Percentiles rank a stretch among this genome's conserved stretches.
Conservation (phyloP, 2,888 invertebrate species). For the Brenthis hecate region DNA sequence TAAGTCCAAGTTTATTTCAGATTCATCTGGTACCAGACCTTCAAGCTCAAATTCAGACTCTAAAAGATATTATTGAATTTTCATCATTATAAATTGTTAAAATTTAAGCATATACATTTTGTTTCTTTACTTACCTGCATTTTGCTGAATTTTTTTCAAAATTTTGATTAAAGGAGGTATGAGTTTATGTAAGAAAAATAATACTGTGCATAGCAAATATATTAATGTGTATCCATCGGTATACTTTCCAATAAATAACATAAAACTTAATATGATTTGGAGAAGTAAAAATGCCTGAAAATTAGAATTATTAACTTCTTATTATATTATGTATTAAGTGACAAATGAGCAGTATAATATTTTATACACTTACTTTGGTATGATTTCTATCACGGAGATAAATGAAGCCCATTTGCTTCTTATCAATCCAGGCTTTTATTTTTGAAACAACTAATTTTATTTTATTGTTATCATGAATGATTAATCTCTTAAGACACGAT, state of each 20-base stretch:
- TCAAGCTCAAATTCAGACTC: slow-evolving; percentile 74
- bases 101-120: background rate
- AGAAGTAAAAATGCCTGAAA: slow-evolving; percentile 73
- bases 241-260: slow-evolving; percentile 64
- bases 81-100: background rate
- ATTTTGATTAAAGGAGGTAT: slow-evolving; percentile 56
- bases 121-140: slow-evolving; percentile 57
- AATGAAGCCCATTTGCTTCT: slow-evolving; percentile 58
- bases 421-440: slow-evolving; percentile 52
- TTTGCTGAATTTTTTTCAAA: slow-evolving; percentile 63
- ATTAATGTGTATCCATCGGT: slow-evolving; percentile 64
- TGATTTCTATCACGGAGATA: slow-evolving; percentile 68
- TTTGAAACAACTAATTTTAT: slow-evolving; percentile 47
- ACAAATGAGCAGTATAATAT: background rate
- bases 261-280: slow-evolving; percentile 60
- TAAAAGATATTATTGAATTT: slow-evolving; percentile 46
- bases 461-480: slow-evolving; percentile 52
- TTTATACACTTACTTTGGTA: slow-evolving; percentile 60
- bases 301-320: slow-evolving; percentile 27
- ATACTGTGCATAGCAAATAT: slow-evolving; percentile 58
- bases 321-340: background rate
- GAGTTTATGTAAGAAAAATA: slow-evolving; percentile 60
- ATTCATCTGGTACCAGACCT: slow-evolving; percentile 69
- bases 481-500: slow-evolving; percentile 62
- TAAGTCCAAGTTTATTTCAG: slow-evolving; percentile 67